Base-by-base conservation (phyloP, 2,113 vertebrate species). In the Ploceus nigricollis region DNA sequence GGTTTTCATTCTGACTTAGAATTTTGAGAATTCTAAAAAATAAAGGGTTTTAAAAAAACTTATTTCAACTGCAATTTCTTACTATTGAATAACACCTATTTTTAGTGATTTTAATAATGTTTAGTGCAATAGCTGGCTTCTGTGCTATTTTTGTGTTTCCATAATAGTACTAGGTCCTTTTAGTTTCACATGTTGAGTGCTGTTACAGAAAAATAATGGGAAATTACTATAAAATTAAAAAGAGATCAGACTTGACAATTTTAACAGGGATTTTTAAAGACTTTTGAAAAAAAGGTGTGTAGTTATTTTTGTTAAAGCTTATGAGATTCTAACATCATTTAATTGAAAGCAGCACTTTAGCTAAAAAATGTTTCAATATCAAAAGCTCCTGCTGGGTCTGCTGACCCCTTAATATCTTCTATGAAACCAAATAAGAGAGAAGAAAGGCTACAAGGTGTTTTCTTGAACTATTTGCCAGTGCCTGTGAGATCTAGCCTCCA, bases 271-370 rank as follows among this genome's bases (percentile, higher is more conserved):
- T 13, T 2, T 64, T 77, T n/a, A 37, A 39, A 42, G 35, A 71
- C 35, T 51, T 66, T 7, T 1, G 7, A 13, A 51, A 50, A 58
- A 42, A 6, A 16, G 1, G 3, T 35, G 14, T 0, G 9, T 63
- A 25, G 13, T 24, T 81, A 45, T 68, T 91, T 80, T 31, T 58
- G 14, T 77, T 76, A 72, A 71, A 56, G 11, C 6, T 87, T 45
- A 10, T 72, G 56, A 4, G 9, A 45, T 72, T 88, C 40, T 77
- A 77, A 45, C 4, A 17, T 15, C 4, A 44, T 35, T 65, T 65
- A 44, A 25, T n/a, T 50, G 28, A 61, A 89, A 82, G 17, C 9
- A 61, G 2, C 15, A 31, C 4, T 33, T 77, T 4, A 8, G 13
- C n/a, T 57, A 40, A 83, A 70, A 45, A 68, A 2, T 0, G 0